Evolutionary conservation across 2,113 vertebrate genomes (phyloP).

Genomic region (Geococcyx californianus): DNA sequence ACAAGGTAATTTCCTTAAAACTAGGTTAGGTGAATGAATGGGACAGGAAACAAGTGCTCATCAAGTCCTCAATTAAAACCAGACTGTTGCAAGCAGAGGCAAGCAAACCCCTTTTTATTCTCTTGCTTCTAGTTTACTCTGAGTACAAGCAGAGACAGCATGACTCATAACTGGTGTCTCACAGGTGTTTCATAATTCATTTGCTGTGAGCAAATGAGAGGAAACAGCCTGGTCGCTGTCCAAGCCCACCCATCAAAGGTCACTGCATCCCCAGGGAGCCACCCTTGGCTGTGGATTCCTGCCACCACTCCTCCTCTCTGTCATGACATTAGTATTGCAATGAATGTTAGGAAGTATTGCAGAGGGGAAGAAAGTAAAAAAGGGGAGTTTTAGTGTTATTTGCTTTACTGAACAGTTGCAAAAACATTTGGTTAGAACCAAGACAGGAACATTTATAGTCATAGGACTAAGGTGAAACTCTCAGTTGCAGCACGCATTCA

Average conservation of each 20-base stretch:
- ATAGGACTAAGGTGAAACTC: background rate
- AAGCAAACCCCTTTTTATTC: background rate
- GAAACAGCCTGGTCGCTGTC: fast-evolving
- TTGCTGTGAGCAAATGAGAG: background rate
- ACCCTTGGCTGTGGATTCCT: background rate
- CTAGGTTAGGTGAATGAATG: background rate
- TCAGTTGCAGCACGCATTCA: background rate
- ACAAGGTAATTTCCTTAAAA: background rate
- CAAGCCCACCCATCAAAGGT: background rate
- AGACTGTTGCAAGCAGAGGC: background rate
- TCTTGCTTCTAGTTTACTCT: background rate
- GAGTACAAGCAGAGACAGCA: background rate
- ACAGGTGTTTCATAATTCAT: background rate
- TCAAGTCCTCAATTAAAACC: background rate
- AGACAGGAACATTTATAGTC: background rate
- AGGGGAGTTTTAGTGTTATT: background rate
- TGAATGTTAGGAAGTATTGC: background rate
- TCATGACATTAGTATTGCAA: fast-evolving
- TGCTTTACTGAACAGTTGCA: background rate
- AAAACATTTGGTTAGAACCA: background rate
- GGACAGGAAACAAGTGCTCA: background rate
- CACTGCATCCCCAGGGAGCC: fast-evolving
- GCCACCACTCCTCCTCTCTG: background rate
- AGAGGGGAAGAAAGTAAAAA: background rate
- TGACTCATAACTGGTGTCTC: background rate